Conservation (phyloP, 2,888 invertebrate species). For the Ganaspis brasiliensis region DNA sequence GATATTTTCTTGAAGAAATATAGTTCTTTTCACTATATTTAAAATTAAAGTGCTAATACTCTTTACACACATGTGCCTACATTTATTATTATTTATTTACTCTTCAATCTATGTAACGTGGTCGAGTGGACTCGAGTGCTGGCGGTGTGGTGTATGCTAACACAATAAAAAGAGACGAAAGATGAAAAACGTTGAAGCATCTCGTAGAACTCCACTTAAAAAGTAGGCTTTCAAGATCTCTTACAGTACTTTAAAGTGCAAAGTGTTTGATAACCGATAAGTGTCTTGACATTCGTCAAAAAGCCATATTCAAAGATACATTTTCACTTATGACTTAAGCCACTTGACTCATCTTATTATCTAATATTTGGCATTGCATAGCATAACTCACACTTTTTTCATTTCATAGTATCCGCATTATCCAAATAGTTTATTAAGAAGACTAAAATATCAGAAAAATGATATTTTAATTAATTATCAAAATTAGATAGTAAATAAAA, state of each 20-base stretch:
- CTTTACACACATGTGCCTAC: background rate
- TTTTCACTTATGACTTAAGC: slow-evolving; percentile 24
- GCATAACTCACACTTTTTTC: background rate
- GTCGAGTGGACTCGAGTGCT: slow-evolving; percentile 70
- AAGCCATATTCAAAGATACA: slow-evolving; percentile 29
- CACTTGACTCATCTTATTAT: slow-evolving; percentile 10
- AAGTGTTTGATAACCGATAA: slow-evolving; percentile 40
- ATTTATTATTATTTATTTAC: slow-evolving; percentile 11
- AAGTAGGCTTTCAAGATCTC: slow-evolving; percentile 23
- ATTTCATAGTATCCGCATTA: background rate
- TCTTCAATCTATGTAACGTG: slow-evolving; percentile 62
- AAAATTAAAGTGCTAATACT: slow-evolving; percentile 8
- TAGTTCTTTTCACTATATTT: background rate
- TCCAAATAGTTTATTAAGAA: too few species aligned
- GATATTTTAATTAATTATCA: too few species aligned
- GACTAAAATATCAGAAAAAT: too few species aligned
- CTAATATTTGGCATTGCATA: background rate
- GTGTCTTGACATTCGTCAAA: slow-evolving; percentile 37
- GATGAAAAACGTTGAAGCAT: slow-evolving; percentile 13
- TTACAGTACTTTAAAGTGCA: slow-evolving; percentile 39
- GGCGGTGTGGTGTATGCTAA: slow-evolving; percentile 71
- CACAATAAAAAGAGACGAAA: slow-evolving; percentile 53
- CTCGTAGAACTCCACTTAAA: slow-evolving; percentile 35
- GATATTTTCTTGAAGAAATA: too few species aligned
- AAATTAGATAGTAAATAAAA: too few species aligned